phyloP scores from a whole-genome alignment of 2,113 vertebrate species.

The Sander lucioperca region DNA sequence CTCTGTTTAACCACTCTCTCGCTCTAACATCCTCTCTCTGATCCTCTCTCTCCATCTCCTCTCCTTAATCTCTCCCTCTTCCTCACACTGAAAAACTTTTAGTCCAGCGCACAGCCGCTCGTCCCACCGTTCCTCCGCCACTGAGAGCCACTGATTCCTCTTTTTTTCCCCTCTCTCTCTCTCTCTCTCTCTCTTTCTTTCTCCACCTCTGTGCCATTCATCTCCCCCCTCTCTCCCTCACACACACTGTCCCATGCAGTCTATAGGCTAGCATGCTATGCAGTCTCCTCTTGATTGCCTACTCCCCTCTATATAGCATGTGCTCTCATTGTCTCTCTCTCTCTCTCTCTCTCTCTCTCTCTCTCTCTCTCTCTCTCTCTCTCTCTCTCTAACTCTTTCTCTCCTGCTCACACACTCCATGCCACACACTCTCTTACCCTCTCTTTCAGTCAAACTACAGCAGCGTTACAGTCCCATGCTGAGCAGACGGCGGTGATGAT shows the following conservation, averaged over 20 bases:
- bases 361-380: slow-evolving; percentile 44
- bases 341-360: slow-evolving; percentile 34
- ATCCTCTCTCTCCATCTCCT: slow-evolving; percentile 41
- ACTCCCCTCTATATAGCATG: slow-evolving; percentile 51
- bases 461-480: slow-evolving; percentile 72
- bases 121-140: slow-evolving; percentile 51
- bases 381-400: slow-evolving; percentile 36
- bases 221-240: neutral
- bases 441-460: slow-evolving; percentile 80
- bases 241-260: slow-evolving; percentile 57
- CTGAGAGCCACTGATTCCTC: slow-evolving; percentile 45
- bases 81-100: slow-evolving; percentile 78
- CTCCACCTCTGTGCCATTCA: no score
- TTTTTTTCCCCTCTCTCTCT: slow-evolving; percentile 15
- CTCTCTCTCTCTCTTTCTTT: slow-evolving; percentile 3
- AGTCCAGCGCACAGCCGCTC: slow-evolving; percentile 57
- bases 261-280: slow-evolving; percentile 57
- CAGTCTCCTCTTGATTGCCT: slow-evolving; percentile 58
- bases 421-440: slow-evolving; percentile 35
- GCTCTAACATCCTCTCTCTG: slow-evolving; percentile 37
- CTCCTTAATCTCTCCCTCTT: slow-evolving; percentile 44
- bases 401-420: slow-evolving; percentile 45
- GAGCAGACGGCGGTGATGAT: slow-evolving; percentile 63
- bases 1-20: slow-evolving; percentile 40
- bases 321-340: slow-evolving; percentile 63